Conservation (phyloP, 2,113 vertebrate genomes). For the Callithrix jacchus region DNA sequence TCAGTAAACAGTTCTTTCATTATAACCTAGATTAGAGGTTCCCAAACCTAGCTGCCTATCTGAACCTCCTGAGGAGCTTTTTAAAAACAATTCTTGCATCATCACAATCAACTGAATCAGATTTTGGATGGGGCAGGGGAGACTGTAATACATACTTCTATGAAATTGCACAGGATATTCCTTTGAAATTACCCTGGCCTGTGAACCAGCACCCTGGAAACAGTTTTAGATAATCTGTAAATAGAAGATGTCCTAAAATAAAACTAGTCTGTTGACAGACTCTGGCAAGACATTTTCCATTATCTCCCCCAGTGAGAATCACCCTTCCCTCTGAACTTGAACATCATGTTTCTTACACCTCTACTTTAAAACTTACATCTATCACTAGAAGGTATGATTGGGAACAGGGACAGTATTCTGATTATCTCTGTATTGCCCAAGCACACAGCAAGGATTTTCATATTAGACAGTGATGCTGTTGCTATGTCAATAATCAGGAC, state of each 20-base stretch:
- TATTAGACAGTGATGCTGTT: background rate
- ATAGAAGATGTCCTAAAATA: background rate
- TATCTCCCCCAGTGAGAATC: background rate
- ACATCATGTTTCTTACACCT: background rate
- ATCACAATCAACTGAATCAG: background rate
- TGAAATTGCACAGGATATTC: background rate
- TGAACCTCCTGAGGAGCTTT: background rate
- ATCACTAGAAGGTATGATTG: background rate
- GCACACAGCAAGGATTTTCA: background rate
- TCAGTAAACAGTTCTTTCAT: background rate
- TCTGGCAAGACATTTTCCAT: too few relatives aligned
- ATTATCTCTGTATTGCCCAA: background rate
- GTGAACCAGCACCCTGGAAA: background rate
- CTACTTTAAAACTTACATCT: background rate
- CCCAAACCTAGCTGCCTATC: background rate
- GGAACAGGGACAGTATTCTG: background rate
- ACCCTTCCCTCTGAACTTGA: background rate
- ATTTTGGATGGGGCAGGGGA: background rate
- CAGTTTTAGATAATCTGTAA: background rate
- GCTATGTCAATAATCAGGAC: background rate
- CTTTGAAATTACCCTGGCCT: background rate
- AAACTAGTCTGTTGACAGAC: background rate
- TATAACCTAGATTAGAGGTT: background rate
- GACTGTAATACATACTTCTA: background rate
- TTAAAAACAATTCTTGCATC: background rate